Evolutionary conservation across 2,113 vertebrate genomes (phyloP), one percentile per base, ranked within the genome.

Genomic region (Leucoraja erinaceus): DNA sequence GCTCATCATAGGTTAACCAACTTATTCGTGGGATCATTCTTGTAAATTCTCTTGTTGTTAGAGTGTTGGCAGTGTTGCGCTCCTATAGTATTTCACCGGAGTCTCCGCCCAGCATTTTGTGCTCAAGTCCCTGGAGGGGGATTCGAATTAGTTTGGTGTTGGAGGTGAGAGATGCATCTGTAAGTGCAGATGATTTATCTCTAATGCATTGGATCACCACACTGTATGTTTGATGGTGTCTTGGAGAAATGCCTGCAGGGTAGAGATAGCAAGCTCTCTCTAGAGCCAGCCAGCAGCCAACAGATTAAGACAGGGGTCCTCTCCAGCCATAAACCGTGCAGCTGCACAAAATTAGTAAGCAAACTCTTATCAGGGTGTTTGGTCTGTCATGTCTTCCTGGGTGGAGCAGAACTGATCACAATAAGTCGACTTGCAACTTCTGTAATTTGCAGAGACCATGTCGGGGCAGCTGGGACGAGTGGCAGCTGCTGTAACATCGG

Each of bases 381-480:
- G 20, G 83, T 18, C 83, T 88, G 83, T n/a, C 59, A 1, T 88
- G 83, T 88, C 83, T 63, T 88, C 59, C 0, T 66, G 83, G 83
- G 83, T n/a, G 83, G 83, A 63, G 28, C 59, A 88, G 25, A 28
- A 66, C 83, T 0, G 83, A 63, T 88, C 83, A 88, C 59, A 88
- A 88, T 28, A 88, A 63, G 59, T 88, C 83, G 63, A 5, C 6
- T 18, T 18, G 59, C 59, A 88, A 66, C 83, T 88, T 88, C 83
- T 88, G n/a, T 88, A 88, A 88, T 66, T 88, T 63, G 59, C 10
- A 7, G 83, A 88, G 83, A 63, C 28, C 83, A 88, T 66, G 83
- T 77, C 75, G 33, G 75, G n/a, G 28, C 83, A 6, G 59, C 59
- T n/a, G 14, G 11, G 9, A 28, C n/a, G n/a, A 88, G 83, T 3